Evolutionary conservation across 2,888 invertebrate genomes (phyloP), one percentile per base, ranked within the genome.

Genomic region (Leptothorax acervorum): DNA sequence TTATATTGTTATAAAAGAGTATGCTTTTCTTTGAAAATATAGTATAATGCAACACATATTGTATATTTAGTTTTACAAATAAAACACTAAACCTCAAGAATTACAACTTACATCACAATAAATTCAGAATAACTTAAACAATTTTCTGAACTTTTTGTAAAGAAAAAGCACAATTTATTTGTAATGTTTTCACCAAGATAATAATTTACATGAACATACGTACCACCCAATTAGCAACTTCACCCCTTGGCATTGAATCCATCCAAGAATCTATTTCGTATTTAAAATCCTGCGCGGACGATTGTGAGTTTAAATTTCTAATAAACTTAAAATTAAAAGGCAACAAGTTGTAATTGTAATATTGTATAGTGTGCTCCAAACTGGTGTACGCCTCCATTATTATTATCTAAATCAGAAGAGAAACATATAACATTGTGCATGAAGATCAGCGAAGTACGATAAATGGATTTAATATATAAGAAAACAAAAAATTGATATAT

Each of bases 241-340:
- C 96, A 65, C 96, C 76, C 28, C 6, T 55, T 1, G 91, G 86
- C 45, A 90, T 89, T 0, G 86, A 35, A 0, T 96, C 95, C 74
- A 97, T 93, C 96, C 97, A 98, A 83, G 95, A 95, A 55, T 97
- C 96, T 35, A 97, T 95, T 8, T 96, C 95, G 95, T n/a, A 95
- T 87, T 96, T 96, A 79, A 97, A 96, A 91, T 97, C 96, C 63
- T 95, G 93, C 5, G 97, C 97, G 62, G 96, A 95, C 0, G 97
- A 97, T 0, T 94, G 93, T 6, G 94, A 94, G 87, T 95, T 95
- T 0, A 97, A 95, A 87, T 96, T 96, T 55, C 95, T 95, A 73
- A 98, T 96, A 23, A 98, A 95, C 45, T 96, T 95, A 93, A 98
- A 98, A 94, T 98, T 98, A 92, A 97, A 97, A 0, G 97, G 97